phyloP scores from a whole-genome alignment of 2,113 vertebrate genomes.

The Pimephales promelas region DNA sequence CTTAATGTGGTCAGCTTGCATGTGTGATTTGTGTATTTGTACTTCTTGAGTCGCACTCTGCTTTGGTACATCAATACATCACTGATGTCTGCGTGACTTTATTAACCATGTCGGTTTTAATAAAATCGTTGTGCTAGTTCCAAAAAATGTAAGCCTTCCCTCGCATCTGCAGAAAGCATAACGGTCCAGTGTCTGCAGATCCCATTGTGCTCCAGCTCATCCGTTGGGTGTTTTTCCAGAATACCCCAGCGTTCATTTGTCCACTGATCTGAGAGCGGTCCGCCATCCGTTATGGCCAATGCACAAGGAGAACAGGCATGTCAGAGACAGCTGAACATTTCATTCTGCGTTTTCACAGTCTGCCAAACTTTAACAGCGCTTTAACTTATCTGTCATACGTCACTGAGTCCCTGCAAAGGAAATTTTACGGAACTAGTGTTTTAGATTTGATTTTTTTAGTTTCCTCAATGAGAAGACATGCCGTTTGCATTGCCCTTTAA shows the following conservation, averaged over 20 bases:
- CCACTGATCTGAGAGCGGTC: slow-evolving; percentile 16
- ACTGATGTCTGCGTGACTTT: slow-evolving; percentile 8
- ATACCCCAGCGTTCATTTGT: background rate
- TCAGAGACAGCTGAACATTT: slow-evolving; percentile 21
- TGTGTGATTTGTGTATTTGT: slow-evolving; percentile 43
- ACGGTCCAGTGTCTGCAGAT: slow-evolving; percentile 11
- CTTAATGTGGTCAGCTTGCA: slow-evolving; percentile 9
- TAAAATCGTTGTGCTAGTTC: background rate
- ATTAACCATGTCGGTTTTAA: slow-evolving; percentile 21
- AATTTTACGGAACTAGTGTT: background rate
- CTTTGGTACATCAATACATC: slow-evolving; percentile 29
- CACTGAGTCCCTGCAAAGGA: slow-evolving; percentile 1
- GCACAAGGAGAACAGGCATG: background rate
- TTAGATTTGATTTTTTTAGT: too few species aligned
- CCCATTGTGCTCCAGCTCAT: slow-evolving; percentile 4
- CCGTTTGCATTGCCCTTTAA: background rate
- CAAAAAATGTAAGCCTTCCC: background rate
- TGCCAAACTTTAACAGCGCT: background rate
- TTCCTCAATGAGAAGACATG: background rate
- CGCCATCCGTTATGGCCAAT: slow-evolving; percentile 2
- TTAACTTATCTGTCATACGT: slow-evolving; percentile 5
- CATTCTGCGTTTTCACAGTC: background rate
- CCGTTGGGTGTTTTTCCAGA: slow-evolving; percentile 31
- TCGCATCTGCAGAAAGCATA: slow-evolving; percentile 36
- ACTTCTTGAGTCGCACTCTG: background rate